Evolutionary conservation across 2,888 invertebrate genomes (phyloP).

Genomic region (Glaucopsyche alexis): DNA sequence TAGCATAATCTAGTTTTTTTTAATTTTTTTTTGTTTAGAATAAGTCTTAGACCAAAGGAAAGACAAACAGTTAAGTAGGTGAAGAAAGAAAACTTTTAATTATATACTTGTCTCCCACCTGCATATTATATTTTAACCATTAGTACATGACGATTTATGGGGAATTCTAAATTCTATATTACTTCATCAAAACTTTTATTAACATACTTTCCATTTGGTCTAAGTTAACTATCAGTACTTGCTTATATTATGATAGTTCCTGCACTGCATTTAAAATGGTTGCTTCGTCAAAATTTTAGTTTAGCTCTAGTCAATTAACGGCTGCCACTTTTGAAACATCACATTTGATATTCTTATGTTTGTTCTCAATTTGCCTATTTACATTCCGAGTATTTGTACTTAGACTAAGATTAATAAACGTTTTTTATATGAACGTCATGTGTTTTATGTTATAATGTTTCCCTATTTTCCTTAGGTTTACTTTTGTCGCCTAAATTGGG

Average conservation of each 20-base stretch:
- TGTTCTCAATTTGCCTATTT: constrained; percentile 35
- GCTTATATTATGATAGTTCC: constrained; percentile 50
- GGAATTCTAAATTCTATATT: no score
- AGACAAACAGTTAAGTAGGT: not conserved
- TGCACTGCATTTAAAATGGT: constrained; percentile 61
- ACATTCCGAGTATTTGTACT: constrained; percentile 36
- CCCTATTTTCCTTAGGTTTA: no score
- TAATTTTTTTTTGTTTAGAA: not conserved
- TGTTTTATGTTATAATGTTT: not conserved
- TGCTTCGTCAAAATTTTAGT: constrained; percentile 49
- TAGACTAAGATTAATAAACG: constrained; percentile 32
- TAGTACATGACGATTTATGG: no score
- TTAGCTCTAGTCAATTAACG: constrained; percentile 65
- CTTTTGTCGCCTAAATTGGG: no score
- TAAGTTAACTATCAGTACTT: constrained; percentile 21
- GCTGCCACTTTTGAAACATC: constrained; percentile 60
- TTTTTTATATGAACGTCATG: constrained; percentile 28
- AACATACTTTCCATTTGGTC: constrained; percentile 3
- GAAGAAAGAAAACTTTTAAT: not conserved
- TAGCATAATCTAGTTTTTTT: not conserved
- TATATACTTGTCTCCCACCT: not conserved
- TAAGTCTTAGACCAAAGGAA: constrained; percentile 18
- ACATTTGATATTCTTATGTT: constrained; percentile 48
- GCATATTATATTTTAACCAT: no score
- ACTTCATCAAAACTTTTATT: no score